These are phyloP conservation scores for Glomeris maerens DNA, from an alignment of 1,140 invertebrate genomes.

Conservation along the genomic window DNA sequence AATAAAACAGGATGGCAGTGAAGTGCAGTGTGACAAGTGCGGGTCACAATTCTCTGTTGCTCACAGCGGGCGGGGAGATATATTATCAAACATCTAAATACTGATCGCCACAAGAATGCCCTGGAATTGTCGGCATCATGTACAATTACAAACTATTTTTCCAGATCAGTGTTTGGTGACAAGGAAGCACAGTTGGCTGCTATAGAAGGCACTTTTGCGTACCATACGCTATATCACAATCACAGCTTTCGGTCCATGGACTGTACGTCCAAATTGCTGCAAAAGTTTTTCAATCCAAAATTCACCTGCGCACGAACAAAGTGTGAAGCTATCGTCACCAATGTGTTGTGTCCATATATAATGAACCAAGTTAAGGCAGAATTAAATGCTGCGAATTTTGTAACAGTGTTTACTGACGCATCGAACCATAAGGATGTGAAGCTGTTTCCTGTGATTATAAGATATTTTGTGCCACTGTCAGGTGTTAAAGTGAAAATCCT, in stretches of 20 bases:
- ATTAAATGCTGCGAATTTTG: conserved; percentile 11
- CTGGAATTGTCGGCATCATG: conserved; percentile 1
- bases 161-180: conserved; percentile 4
- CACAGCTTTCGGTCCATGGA: conserved; percentile 12
- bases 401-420: conserved; percentile 6
- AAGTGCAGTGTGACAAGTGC: conserved; percentile 10
- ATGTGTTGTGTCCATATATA: conserved; percentile 1
- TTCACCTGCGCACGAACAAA: conserved; percentile 11
- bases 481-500: conserved; percentile 4
- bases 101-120: conserved; percentile 1
- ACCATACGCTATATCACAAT: conserved; percentile 12
- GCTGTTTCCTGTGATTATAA: conserved; percentile 9
- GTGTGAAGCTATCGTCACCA: conserved; percentile 8
- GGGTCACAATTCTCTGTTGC: conserved; percentile 10
- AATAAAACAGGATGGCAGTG: not conserved
- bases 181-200: conserved; percentile 6
- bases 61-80: conserved; percentile 5
- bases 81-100: conserved; percentile 11
- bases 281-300: conserved; percentile 3
- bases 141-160: conserved; percentile 5
- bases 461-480: conserved; percentile 7
- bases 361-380: conserved; percentile 8
- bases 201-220: conserved; percentile 6
- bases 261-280: conserved; percentile 11
- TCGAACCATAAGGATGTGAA: conserved; percentile 14